Evolutionary conservation across 2,797 vertebrate genomes (phyloP), one percentile per base, ranked within the genome.

Genomic region (Botia kubotai): DNA sequence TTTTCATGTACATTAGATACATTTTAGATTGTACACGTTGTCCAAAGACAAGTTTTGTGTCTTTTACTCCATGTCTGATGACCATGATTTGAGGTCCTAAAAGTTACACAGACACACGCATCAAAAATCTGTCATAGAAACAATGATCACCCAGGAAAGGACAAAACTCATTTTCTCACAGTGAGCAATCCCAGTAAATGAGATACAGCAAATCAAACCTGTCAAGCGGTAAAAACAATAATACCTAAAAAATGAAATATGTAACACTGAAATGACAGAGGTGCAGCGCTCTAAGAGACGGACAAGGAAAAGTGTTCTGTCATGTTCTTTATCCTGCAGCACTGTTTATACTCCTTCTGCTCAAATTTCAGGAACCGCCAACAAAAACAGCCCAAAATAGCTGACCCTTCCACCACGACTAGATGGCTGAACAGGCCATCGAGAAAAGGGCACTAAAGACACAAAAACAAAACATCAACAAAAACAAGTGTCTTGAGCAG

Each of bases 271-370:
- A 60, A 60, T 19, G 11, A 19, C 3, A 33, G 17, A n/a, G 0
- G 39, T 48, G 29, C 39, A 33, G 46, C 46, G 69, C 29, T 66
- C 79, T 33, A 21, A 77, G 52, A 74, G 67, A 50, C 26, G 19
- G 66, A 48, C 70, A 62, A 50, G 36, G 19, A 70, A 48, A 21
- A 17, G 57, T 73, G 73, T 73, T 60, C 66, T 77, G 36, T 79
- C 63, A 19, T 69, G 55, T 70, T 58, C 33, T 66, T 83, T 53
- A 57, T 26, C 53, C 72, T 43, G 73, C 43, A 81, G 72, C 73
- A 26, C 33, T 33, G 67, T 82, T 87, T 76, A 79, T 82, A 85
- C 72, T 63, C 82, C 85, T 85, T 87, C 85, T 89, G 84, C 75
- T 89, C 74, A 73, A 89, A 79, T 86, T 71, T 84, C 82, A 70